Base-by-base conservation (phyloP, 64 coral and sea anemone genomes). In the Montipora efflorescens region DNA sequence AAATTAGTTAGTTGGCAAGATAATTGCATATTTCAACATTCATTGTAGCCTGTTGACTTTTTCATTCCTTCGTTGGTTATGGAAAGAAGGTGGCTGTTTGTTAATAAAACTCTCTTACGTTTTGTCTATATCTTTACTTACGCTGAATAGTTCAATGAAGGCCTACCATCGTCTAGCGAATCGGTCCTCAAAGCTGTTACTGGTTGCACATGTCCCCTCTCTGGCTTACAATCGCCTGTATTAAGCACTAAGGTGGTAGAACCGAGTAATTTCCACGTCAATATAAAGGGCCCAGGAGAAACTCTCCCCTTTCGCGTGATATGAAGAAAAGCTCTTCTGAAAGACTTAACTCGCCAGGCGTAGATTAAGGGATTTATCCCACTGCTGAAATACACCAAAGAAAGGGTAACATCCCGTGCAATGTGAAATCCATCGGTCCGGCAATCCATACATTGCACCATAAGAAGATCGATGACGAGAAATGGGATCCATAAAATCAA, bases 291-390 rank as follows among this genome's bases (percentile, higher is more conserved):
- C 23, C 21, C 2, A 45, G 15, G 14, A 18, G 28, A 67, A 67
- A 43, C 10, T 6, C 2, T 4, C 81, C 13, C 7, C 5, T 76
- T 16, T 51, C 74, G 25, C n/a, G 75, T 16, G 25, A 92, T 64
- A 1, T 77, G 76, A 14, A 88, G 43, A 18, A 93, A 74, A 49
- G 91, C 91, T 48, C 57, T 55, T 8, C 91, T 49, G 16, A 87
- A 93, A 18, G 74, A 36, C 10, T 77, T 47, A 10, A 88, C 66
- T 7, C 91, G 51, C 72, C 79, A 86, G 0, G 91, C 85, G 57
- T 93, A 93, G 13, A 93, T 50, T 20, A 93, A 22, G 11, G 91
- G 91, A 67, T 93, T 93, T 43, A 93, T 79, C 4, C 91, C 91
- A 2, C 82, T 78, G 45, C 91, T 88, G 14, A 93, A 93, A 44